Percentiles rank a stretch among this genome's conserved stretches.
Evolutionary conservation across 2,113 vertebrate species (phyloP).

Genomic region (Oncorhynchus clarkii): DNA sequence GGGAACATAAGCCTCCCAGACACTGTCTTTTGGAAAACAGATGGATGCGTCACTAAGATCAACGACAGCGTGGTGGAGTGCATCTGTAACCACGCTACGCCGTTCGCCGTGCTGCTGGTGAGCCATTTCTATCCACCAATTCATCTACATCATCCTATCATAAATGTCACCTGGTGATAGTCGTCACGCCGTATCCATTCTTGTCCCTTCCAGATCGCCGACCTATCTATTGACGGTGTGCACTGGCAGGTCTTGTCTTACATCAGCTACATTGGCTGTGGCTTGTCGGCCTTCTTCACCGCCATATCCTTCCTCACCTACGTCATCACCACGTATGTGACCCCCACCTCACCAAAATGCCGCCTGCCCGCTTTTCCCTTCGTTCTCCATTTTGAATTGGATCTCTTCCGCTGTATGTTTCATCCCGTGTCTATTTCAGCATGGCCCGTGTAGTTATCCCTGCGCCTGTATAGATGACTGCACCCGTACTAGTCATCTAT

Average conservation of each 20-base stretch:
- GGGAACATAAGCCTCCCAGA: not conserved
- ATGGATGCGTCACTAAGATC: constrained; percentile 42
- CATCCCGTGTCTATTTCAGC: no score
- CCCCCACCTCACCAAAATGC: no score
- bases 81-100: constrained; percentile 56
- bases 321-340: constrained; percentile 49
- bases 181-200: not conserved
- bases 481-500: no score
- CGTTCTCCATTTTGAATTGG: no score
- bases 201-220: constrained; percentile 31
- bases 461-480: no score
- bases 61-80: constrained; percentile 24
- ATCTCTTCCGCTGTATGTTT: no score
- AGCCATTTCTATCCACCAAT: not conserved
- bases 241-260: constrained; percentile 64
- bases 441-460: no score
- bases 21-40: constrained; percentile 21
- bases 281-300: constrained; percentile 64
- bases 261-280: constrained; percentile 65
- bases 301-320: constrained; percentile 49
- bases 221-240: not conserved
- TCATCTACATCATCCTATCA: not conserved
- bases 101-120: constrained; percentile 67
- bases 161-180: not conserved
- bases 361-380: no score